A percentile compares a stretch with the other conserved stretches of the same genome.
phyloP scores from a whole-genome alignment of 2,888 invertebrate genomes.

The Cenopis cana region DNA sequence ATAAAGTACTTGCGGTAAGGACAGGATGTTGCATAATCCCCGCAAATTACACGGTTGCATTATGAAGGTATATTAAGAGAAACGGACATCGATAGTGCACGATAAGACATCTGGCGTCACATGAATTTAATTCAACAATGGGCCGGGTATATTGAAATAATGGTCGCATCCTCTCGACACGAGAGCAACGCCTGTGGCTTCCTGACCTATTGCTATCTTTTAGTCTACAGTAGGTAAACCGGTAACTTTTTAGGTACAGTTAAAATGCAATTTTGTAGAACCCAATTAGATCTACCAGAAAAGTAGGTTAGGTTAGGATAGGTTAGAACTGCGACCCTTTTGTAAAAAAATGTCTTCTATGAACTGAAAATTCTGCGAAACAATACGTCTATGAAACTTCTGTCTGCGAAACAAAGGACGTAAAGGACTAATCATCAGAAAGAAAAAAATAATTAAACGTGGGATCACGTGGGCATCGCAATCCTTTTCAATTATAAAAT shows the following conservation, averaged over 20 bases:
- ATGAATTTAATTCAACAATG: slow-evolving; percentile 67
- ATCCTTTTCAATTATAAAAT: too few species aligned
- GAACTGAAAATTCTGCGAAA: too few species aligned
- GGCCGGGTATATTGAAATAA: slow-evolving; percentile 67
- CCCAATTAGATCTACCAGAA: too few species aligned
- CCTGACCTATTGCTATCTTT: slow-evolving; percentile 32
- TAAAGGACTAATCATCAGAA: background rate
- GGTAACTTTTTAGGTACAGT: too few species aligned
- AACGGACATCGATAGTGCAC: slow-evolving; percentile 49
- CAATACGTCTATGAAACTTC: too few species aligned
- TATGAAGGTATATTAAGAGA: slow-evolving; percentile 40
- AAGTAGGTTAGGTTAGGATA: too few species aligned
- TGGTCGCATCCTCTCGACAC: slow-evolving; percentile 64
- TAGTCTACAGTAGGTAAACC: background rate
- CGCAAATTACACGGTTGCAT: slow-evolving; percentile 42
- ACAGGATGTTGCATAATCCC: slow-evolving; percentile 48
- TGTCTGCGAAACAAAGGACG: too few species aligned
- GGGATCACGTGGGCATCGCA: background rate
- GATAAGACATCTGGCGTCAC: slow-evolving; percentile 51
- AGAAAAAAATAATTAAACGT: background rate
- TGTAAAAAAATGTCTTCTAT: too few species aligned
- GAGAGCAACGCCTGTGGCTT: slow-evolving; percentile 27
- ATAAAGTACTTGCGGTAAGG: slow-evolving; percentile 41
- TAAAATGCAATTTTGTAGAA: too few species aligned
- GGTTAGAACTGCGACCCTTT: too few species aligned